Evolutionary conservation across 2,797 vertebrate genomes (phyloP), one percentile per base, ranked within the genome.

Genomic region (Siniperca scherzeri): DNA sequence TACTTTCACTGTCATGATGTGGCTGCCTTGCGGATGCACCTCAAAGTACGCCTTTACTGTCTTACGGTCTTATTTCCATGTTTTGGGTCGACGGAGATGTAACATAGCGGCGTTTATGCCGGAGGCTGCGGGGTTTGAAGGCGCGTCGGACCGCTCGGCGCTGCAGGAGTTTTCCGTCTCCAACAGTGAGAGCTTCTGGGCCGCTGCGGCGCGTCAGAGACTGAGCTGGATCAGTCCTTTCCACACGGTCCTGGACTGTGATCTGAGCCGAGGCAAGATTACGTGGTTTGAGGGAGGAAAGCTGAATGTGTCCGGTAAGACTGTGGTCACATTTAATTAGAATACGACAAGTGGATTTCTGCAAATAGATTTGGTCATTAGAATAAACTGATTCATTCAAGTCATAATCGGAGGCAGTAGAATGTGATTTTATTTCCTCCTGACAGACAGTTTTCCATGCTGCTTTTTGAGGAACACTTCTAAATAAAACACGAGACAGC

Each of bases 221-320:
- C 96, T 99, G 13, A 92, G 90, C 57, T 99, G 98, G 98, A 97
- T 95, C 85, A 91, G 86, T 40, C 94, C 94, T 0, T 98, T 96
- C 90, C 92, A 95, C 77, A 94, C 93, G 0, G 97, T 97, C 19
- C 95, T 93, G 76, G 94, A 96, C 90, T 96, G 95, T 59, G 96
- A 97, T 80, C 88, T 96, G 4, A 82, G 59, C 66, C 89, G 71
- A 22, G 95, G 97, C 19, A 91, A 84, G 66, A 94, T 97, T 36
- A 92, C 85, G 70, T 99, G 98, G 98, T 99, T 99, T 88, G 93
- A 95, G 69, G 98, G 98, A 55, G 98, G 98, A 57, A 95, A 95
- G 77, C 92, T 99, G 4, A 98, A 99, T 56, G 97, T 98, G 42
- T 98, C 98, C 2, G 98, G 98, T 99, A 94, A 97, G 96, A 36